These are phyloP conservation scores for Phodopus roborovskii DNA, from an alignment of 2,113 vertebrate genomes.

Conservation along the genomic window DNA sequence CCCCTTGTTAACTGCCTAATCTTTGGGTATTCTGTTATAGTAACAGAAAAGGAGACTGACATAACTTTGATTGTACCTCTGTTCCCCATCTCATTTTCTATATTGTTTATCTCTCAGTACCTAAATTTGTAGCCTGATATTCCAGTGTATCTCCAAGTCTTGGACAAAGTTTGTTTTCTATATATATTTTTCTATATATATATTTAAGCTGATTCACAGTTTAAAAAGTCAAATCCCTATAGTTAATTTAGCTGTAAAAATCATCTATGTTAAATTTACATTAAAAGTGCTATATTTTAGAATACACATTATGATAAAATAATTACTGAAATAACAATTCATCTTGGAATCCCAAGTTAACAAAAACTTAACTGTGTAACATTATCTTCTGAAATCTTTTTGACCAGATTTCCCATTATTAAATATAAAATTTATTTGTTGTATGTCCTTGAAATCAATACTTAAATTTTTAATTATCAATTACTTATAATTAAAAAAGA, in stretches of 20 bases:
- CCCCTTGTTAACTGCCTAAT: too few relatives aligned
- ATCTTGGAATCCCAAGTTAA: neutral
- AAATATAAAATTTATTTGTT: slow-evolving; percentile 47
- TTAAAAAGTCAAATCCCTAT: too few relatives aligned
- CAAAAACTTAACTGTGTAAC: neutral
- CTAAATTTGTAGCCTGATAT: too few relatives aligned
- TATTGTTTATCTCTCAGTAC: too few relatives aligned
- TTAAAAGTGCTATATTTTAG: neutral
- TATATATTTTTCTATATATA: neutral
- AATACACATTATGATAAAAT: neutral
- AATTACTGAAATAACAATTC: slow-evolving; percentile 46
- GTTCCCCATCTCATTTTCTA: too few relatives aligned
- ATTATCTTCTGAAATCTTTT: too few relatives aligned
- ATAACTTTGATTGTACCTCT: too few relatives aligned
- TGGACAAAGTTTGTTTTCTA: too few relatives aligned
- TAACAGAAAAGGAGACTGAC: too few relatives aligned
- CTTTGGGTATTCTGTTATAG: too few relatives aligned
- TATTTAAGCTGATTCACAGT: neutral
- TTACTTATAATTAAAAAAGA: slow-evolving; percentile 50
- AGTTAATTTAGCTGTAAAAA: neutral
- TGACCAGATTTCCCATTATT: slow-evolving; percentile 20
- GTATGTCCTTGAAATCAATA: neutral
- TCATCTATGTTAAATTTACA: neutral
- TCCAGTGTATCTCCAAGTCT: too few relatives aligned
- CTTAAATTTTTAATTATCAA: slow-evolving; percentile 1